Percentiles rank a stretch among this genome's conserved stretches.
Evolutionary conservation across 2,113 vertebrate species (phyloP).

Genomic region (Hydropotes inermis): DNA sequence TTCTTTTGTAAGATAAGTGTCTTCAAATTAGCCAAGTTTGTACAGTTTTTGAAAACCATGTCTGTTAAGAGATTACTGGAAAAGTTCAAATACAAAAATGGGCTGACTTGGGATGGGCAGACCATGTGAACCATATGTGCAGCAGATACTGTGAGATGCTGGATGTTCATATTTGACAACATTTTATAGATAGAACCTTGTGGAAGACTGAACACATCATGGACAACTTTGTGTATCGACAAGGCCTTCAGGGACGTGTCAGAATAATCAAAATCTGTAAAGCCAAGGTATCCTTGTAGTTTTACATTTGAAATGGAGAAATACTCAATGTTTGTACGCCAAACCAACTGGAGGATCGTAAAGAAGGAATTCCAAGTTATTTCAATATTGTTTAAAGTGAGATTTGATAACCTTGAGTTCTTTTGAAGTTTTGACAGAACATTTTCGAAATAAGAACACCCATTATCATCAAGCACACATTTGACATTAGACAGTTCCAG

Average conservation of each 20-base stretch:
- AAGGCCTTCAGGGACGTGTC: slow-evolving; percentile 78
- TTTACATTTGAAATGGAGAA: slow-evolving; percentile 78
- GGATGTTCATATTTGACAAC: slow-evolving; percentile 86
- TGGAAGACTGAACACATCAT: slow-evolving; percentile 78
- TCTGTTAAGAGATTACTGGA: slow-evolving; percentile 87
- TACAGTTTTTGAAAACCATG: slow-evolving; percentile 85
- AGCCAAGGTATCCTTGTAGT: neutral
- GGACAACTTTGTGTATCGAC: slow-evolving; percentile 50
- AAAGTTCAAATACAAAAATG: slow-evolving; percentile 84
- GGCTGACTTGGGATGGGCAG: slow-evolving; percentile 84
- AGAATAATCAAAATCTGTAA: neutral
- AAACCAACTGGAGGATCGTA: slow-evolving; percentile 68
- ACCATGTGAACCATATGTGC: slow-evolving; percentile 87
- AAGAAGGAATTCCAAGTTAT: slow-evolving; percentile 81
- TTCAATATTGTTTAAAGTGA: slow-evolving; percentile 80
- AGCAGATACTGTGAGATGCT: slow-evolving; percentile 79
- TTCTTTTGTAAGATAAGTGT: slow-evolving; percentile 83
- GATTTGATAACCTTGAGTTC: slow-evolving; percentile 60
- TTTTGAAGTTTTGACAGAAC: slow-evolving; percentile 39
- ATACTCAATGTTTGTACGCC: slow-evolving; percentile 76
- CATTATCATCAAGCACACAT: slow-evolving; percentile 40
- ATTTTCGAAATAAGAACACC: slow-evolving; percentile 33
- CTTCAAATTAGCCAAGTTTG: slow-evolving; percentile 76
- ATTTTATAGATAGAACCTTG: slow-evolving; percentile 83
- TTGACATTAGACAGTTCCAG: slow-evolving; percentile 80